Percentiles rank a stretch among this genome's conserved stretches.
phyloP scores from a whole-genome alignment of 2,888 invertebrate species.

The Protodeltote pygarga region DNA sequence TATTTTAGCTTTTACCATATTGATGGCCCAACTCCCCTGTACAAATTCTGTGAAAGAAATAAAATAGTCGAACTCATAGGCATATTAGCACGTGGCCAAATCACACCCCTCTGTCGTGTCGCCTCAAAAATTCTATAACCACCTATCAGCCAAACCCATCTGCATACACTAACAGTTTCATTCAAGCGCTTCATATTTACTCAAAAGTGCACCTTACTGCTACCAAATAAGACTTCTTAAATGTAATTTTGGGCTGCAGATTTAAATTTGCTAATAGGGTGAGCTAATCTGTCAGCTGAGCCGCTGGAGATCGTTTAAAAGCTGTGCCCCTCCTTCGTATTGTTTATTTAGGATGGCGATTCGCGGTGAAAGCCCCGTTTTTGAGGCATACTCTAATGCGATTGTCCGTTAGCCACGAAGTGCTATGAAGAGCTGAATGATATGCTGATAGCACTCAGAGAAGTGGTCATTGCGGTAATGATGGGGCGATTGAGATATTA shows the following conservation, averaged over 20 bases:
- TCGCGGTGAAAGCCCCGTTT: constrained; percentile 79
- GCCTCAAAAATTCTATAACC: constrained; percentile 81
- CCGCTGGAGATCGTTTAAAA: constrained; percentile 84
- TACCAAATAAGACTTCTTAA: constrained; percentile 20
- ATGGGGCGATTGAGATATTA: constrained; percentile 60
- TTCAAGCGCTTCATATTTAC: constrained; percentile 7
- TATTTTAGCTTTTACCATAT: background rate
- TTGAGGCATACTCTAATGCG: constrained; percentile 83
- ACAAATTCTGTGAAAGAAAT: constrained; percentile 32
- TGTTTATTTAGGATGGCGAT: constrained; percentile 86
- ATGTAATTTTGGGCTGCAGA: constrained; percentile 37
- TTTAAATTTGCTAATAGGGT: constrained; percentile 69
- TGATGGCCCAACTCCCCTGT: background rate
- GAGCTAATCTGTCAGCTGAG: constrained; percentile 85
- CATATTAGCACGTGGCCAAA: constrained; percentile 75
- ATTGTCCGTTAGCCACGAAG: constrained; percentile 76
- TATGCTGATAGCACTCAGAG: constrained; percentile 62
- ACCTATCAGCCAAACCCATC: constrained; percentile 76
- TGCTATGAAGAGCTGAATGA: constrained; percentile 60
- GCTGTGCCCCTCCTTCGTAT: constrained; percentile 81
- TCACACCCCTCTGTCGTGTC: constrained; percentile 75
- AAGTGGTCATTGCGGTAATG: constrained; percentile 55
- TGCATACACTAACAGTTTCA: constrained; percentile 52
- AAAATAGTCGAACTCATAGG: constrained; percentile 54
- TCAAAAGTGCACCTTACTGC: constrained; percentile 46